Evolutionary conservation across 2,888 invertebrate species (phyloP), one percentile per base, ranked within the genome.

Genomic region (Epistrophe eligans): DNA sequence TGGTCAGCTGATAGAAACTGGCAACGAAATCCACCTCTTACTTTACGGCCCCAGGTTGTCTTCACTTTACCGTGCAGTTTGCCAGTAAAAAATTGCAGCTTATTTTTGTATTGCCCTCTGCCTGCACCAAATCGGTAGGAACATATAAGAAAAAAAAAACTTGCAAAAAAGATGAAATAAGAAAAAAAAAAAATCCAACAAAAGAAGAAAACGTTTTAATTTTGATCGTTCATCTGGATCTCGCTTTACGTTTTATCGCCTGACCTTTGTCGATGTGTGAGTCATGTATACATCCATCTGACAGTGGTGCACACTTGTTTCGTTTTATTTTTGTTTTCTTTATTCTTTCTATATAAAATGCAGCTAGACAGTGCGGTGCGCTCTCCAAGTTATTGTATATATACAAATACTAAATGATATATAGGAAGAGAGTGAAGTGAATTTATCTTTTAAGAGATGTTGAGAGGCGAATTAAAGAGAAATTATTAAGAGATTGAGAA

Each of bases 211-310:
- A 67, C 0, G 8, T 66, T 48, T 48, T 48, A 15, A 38, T 70
- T 38, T 24, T 15, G 67, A 52, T 52, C 70, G 35, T 55, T 70
- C 52, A 55, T 70, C 70, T 70, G 55, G 40, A 70, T 70, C 28
- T 70, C 55, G 28, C 43, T 70, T 70, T 64, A 67, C 67, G 77
- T 81, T 73, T 81, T 81, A 82, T 82, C 73, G 85, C 70, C 74
- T 85, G 85, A 85, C 77, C 85, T 77, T 82, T 85, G 85, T 58
- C 81, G 64, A 85, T 85, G 85, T 81, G 82, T 85, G 73, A 74
- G 85, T 85, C 81, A 84, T 76, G n/a, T 79, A 24, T 24, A 71
- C 15, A 52, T 43, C 58, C 52, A 40, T 60, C 32, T 13, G n/a
- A 24, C 17, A 66, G 35, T 24, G 50, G 24, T 24, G 24, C 80